Base-by-base conservation (phyloP, 23 tunicate genomes). In the Styela clava region DNA sequence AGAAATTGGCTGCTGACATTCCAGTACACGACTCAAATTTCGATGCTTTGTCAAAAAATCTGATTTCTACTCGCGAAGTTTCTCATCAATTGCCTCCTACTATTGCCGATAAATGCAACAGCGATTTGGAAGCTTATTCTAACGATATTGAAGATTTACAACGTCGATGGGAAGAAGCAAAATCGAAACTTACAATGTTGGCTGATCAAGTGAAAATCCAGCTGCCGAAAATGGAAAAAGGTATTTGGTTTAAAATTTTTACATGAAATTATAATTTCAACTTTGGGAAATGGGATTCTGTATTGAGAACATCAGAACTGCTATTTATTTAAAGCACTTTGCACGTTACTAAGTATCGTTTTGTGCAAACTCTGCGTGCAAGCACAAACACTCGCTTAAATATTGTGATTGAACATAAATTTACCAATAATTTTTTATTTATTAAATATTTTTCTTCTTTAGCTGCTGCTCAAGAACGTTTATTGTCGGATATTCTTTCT, bases 81-180 rank as follows among this genome's bases (percentile, higher is more conserved):
- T 86, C 88, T 19, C 21, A 56, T 16, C 97, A 91, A 63, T 63
- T 85, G n/a, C 90, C 97, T 28, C 69, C 62, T 1, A 84, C 69
- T 0, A n/a, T 86, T 68, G 62, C 68, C 24, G 81, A 76, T 21
- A 52, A 52, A 29, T 35, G 64, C 33, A 64, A 73, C 25, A 44
- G 69, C 16, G 97, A 85, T 20, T 61, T 91, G 23, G 85, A 82
- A 1, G 72, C 35, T 16, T 80, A 26, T 62, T 21, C 63, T 1
- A 35, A 33, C 19, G 73, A 91, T 29, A 69, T 86, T 26, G 74
- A 68, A 24, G 62, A 61, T 22, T 65, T 82, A 51, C 69, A 81
- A 32, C 34, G 69, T 3, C 63, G 86, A 61, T 91, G 97, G 97
- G 78, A 78, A 23, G 87, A 82, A 18, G 65, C 82, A 26, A 91